Base-by-base conservation (phyloP, 2,888 invertebrate species). In the Torymus auratus region DNA sequence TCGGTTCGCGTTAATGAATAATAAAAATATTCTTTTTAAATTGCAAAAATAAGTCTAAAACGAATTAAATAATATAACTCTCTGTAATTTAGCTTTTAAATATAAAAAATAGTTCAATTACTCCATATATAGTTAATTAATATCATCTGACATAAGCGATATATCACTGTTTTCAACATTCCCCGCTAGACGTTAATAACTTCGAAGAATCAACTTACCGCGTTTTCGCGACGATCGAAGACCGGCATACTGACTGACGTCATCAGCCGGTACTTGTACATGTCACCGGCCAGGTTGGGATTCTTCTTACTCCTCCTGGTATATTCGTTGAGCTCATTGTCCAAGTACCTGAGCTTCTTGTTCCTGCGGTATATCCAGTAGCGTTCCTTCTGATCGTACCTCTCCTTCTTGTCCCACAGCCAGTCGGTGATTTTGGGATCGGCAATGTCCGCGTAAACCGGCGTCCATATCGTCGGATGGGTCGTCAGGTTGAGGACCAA, bases 391-490 rank as follows among this genome's bases (percentile, higher is more conserved):
- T 97, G 97, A 84, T 95, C 94, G 52, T 94, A 94, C 86, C 96
- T 93, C 88, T 97, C 96, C 56, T 95, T 93, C 86, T 95, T 94
- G 85, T 97, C 96, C 97, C 97, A 97, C 60, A 96, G 91, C 94
- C 96, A 97, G 87, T 97, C 97, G 14, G 97, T 96, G 90, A 97
- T 94, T 92, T 97, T 96, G 0, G 97, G 96, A 92, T 97, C 96
- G 85, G 96, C 96, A 75, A 96, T 94, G 90, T 99, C 98, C 17
- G 97, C 97, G 90, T 99, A 99, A 15, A 98, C 97, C 12, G 98
- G 97, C 0, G 98, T 98, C 99, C 99, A 99, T 10, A 98, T 95
- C n/a, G 97, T 96, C 7, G 97, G 97, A 91, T 97, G 97, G 84
- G 95, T 94, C 81, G 94, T 94, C 70, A 95, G 93, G 85, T 95